Percentiles rank a stretch among this genome's conserved stretches.
Conservation (phyloP, 2,888 invertebrate species). For the Zaprionus obscuricornis region DNA sequence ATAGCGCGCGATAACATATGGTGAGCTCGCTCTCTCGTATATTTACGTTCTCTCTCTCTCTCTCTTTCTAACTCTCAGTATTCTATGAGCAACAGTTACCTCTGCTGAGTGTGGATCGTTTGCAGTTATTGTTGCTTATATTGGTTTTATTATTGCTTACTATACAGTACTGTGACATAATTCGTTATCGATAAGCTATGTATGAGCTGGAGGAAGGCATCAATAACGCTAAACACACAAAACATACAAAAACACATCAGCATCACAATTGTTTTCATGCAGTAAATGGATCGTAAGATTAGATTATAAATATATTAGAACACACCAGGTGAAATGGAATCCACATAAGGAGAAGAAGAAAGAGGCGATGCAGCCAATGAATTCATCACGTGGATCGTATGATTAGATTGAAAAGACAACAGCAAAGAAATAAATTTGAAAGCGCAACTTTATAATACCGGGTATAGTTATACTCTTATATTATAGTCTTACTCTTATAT, state of each 20-base stretch:
- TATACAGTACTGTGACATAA: slow-evolving; percentile 35
- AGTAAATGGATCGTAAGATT: slow-evolving; percentile 13
- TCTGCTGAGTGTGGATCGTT: background rate
- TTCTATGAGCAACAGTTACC: background rate
- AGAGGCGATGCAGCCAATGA: too few species aligned
- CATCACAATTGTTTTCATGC: slow-evolving; percentile 28
- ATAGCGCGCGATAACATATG: too few species aligned
- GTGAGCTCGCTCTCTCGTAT: slow-evolving; percentile 36
- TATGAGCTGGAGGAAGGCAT: background rate
- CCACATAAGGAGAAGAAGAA: too few species aligned
- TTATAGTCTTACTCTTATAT: too few species aligned
- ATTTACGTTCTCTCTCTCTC: too few species aligned
- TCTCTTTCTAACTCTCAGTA: too few species aligned
- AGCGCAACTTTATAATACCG: too few species aligned
- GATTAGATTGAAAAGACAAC: slow-evolving; percentile 27
- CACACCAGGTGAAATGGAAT: too few species aligned
- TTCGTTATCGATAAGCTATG: slow-evolving; percentile 39
- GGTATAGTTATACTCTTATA: too few species aligned
- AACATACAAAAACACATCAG: slow-evolving; percentile 9
- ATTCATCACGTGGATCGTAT: slow-evolving; percentile 8
- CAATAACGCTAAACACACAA: slow-evolving; percentile 7
- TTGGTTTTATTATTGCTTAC: background rate
- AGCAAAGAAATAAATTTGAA: too few species aligned
- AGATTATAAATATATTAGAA: too few species aligned
- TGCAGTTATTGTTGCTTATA: background rate